Percentiles rank a stretch among this genome's conserved stretches.
phyloP scores from a whole-genome alignment of 2,888 invertebrate genomes.

The Synergus umbraculus region DNA sequence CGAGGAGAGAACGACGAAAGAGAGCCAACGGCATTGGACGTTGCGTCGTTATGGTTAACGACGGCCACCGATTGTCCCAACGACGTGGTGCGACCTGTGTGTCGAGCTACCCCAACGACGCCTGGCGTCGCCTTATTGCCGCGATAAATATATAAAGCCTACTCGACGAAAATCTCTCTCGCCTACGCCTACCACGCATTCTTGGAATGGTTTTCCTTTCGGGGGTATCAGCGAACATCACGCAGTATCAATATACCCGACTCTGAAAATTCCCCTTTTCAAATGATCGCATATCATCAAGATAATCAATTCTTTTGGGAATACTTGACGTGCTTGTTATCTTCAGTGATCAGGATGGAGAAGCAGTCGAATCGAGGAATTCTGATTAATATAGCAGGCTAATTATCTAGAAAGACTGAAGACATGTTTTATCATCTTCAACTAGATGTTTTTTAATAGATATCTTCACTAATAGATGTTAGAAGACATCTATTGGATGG shows the following conservation, averaged over 20 bases:
- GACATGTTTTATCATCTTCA: not conserved
- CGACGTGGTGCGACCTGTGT: slow-evolving; percentile 57
- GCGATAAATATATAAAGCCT: slow-evolving; percentile 12
- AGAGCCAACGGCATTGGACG: slow-evolving; percentile 44
- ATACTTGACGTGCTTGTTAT: not conserved
- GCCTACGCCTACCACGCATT: not conserved
- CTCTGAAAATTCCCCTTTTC: not conserved
- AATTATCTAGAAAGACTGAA: not conserved
- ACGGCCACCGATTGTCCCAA: slow-evolving; percentile 72
- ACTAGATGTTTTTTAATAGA: too few species aligned
- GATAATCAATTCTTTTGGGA: not conserved
- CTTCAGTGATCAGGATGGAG: not conserved
- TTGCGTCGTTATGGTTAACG: slow-evolving; percentile 68
- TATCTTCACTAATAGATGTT: too few species aligned
- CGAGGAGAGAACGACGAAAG: slow-evolving; percentile 44
- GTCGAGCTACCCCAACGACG: slow-evolving; percentile 29
- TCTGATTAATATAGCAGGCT: too few species aligned
- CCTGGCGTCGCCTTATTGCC: slow-evolving; percentile 43
- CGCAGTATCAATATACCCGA: not conserved
- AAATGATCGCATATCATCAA: not conserved
- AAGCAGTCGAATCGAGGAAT: not conserved
- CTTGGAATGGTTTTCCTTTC: not conserved
- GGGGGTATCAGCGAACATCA: not conserved
- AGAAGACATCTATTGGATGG: not conserved
- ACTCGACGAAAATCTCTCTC: slow-evolving; percentile 2